Conservation (phyloP, 2,888 invertebrate genomes). For the Zeuzera pyrina region DNA sequence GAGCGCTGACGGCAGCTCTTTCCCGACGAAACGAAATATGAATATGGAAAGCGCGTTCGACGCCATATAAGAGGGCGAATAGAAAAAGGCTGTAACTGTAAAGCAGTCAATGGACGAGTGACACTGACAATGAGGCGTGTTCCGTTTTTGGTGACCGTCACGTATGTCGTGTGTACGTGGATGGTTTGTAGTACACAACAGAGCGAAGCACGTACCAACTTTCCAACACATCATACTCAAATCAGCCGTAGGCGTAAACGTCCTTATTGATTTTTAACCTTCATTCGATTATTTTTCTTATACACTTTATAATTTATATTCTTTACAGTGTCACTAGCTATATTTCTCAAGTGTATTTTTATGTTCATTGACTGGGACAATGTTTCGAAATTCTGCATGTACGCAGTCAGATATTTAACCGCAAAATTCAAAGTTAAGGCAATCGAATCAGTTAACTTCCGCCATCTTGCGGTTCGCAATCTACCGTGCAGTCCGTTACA, state of each 20-base stretch:
- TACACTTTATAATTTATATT: too few relatives aligned
- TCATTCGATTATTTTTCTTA: too few relatives aligned
- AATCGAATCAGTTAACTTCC: conserved; percentile 17
- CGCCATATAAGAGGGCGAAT: conserved; percentile 37
- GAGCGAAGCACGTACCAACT: conserved; percentile 40
- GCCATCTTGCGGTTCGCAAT: conserved; percentile 23
- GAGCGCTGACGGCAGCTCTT: conserved; percentile 24
- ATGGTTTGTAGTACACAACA: conserved; percentile 28
- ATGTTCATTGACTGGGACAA: too few relatives aligned
- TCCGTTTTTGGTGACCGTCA: conserved; percentile 52
- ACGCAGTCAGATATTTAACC: too few relatives aligned
- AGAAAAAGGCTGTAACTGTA: conserved; percentile 59
- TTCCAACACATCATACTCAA: conserved; percentile 40
- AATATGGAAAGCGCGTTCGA: conserved; percentile 54
- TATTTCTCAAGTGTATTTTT: too few relatives aligned
- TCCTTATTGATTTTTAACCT: not conserved
- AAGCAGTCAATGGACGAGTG: conserved; percentile 57
- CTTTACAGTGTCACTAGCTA: too few relatives aligned
- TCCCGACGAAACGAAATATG: conserved; percentile 43
- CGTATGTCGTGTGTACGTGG: conserved; percentile 48
- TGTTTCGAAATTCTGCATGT: too few relatives aligned
- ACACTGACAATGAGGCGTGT: conserved; percentile 57
- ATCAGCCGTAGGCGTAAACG: not conserved
- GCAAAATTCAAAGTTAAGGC: too few relatives aligned
- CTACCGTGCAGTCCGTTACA: conserved; percentile 43